phyloP scores from a whole-genome alignment of 2,113 vertebrate genomes.

The Perccottus glenii region DNA sequence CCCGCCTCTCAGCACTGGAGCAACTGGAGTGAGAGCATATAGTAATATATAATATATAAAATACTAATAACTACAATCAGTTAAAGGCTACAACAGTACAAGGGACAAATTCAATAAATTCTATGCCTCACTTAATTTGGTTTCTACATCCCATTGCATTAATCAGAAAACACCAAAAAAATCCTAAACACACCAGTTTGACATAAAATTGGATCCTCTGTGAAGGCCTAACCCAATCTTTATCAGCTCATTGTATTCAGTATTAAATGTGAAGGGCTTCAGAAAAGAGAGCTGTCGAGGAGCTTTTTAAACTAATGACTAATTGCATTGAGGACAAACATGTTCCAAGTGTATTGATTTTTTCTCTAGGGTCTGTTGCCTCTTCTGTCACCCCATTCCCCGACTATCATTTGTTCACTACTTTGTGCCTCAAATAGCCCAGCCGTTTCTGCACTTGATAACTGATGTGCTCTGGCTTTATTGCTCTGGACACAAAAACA shows the following conservation, averaged over 20 bases:
- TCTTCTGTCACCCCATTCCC: conserved; percentile 38
- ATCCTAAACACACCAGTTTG: no score
- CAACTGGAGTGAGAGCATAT: no score
- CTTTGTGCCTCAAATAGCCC: conserved; percentile 50
- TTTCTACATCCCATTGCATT: no score
- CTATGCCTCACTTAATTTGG: no score
- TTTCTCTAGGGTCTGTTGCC: conserved; percentile 36
- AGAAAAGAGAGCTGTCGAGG: conserved; percentile 14
- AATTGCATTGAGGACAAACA: conserved; percentile 49
- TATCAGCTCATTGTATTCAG: conserved; percentile 23
- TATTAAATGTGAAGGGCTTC: conserved; percentile 31
- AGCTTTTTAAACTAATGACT: conserved; percentile 61
- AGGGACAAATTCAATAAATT: no score
- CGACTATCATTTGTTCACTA: conserved; percentile 51
- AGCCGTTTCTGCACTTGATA: conserved; percentile 42
- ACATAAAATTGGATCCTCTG: no score
- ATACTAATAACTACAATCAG: no score
- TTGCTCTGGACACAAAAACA: conserved; percentile 46
- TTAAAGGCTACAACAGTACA: no score
- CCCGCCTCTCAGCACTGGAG: no score
- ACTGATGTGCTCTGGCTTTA: conserved; percentile 50
- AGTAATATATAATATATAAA: no score
- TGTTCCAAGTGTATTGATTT: conserved; percentile 56
- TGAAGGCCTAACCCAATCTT: neutral
- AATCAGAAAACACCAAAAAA: conserved; percentile 1